Evolutionary conservation across 2,888 invertebrate genomes (phyloP).

Genomic region (Mylabris sibirica): DNA sequence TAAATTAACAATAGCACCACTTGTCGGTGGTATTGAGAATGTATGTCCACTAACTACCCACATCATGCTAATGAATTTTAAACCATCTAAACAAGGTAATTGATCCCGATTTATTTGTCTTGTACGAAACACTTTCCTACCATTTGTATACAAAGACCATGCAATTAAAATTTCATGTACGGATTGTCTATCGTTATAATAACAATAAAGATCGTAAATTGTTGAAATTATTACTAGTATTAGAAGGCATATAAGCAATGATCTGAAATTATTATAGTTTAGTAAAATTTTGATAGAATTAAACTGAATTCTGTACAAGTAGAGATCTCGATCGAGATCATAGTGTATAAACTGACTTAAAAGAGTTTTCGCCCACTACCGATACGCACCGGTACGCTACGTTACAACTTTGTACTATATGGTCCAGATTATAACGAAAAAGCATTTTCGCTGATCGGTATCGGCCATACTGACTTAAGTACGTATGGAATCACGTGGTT

Average conservation of each 20-base stretch:
- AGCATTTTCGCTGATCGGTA: too few relatives aligned
- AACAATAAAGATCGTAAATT: slow-evolving; percentile 40
- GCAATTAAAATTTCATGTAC: slow-evolving; percentile 38
- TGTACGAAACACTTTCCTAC: slow-evolving; percentile 43
- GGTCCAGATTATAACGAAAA: too few relatives aligned
- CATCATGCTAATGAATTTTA: slow-evolving; percentile 49
- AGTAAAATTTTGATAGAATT: not conserved
- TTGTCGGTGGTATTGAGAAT: slow-evolving; percentile 21
- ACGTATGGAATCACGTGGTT: too few relatives aligned
- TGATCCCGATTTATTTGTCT: slow-evolving; percentile 43
- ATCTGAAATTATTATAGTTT: slow-evolving; percentile 34
- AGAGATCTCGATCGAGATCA: not conserved
- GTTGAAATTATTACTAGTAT: slow-evolving; percentile 38
- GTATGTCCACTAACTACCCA: slow-evolving; percentile 63
- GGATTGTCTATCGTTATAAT: slow-evolving; percentile 39
- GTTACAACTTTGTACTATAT: too few relatives aligned
- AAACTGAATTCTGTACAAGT: not conserved
- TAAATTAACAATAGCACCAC: slow-evolving; percentile 24
- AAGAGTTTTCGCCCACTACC: too few relatives aligned
- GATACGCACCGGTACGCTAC: too few relatives aligned
- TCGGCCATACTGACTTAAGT: too few relatives aligned
- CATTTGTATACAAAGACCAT: slow-evolving; percentile 46
- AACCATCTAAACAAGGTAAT: slow-evolving; percentile 45
- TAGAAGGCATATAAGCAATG: slow-evolving; percentile 33
- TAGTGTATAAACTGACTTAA: too few relatives aligned